Conservation (phyloP, 2,888 invertebrate species). For the Calameuta pallipes region DNA sequence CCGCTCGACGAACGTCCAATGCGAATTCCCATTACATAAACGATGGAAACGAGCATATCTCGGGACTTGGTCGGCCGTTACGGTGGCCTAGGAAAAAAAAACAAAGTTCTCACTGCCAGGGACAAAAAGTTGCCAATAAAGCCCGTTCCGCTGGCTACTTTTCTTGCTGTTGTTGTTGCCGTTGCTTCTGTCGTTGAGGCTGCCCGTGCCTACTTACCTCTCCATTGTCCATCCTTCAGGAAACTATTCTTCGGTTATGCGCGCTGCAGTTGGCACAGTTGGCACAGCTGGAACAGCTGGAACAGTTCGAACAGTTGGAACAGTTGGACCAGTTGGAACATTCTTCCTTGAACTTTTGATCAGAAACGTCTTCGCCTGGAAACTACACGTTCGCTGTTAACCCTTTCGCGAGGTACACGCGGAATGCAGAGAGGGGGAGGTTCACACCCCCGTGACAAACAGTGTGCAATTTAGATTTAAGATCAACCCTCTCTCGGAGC, state of each 20-base stretch:
- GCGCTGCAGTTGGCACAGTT: not conserved
- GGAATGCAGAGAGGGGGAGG: not conserved
- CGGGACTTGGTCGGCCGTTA: not conserved
- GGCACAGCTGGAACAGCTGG: too few relatives aligned
- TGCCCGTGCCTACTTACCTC: not conserved
- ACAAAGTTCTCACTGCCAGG: not conserved
- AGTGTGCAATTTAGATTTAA: conserved; percentile 63
- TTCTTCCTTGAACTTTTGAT: not conserved
- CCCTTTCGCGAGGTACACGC: not conserved
- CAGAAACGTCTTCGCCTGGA: not conserved
- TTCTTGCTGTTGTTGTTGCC: not conserved
- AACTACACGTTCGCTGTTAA: not conserved
- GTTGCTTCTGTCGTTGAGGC: not conserved
- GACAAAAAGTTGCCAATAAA: conserved; percentile 3
- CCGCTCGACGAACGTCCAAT: not conserved
- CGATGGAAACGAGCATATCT: conserved; percentile 9
- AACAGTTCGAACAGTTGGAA: too few relatives aligned
- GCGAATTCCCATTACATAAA: not conserved
- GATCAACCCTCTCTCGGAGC: conserved; percentile 49
- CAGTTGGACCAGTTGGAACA: too few relatives aligned
- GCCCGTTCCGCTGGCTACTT: not conserved
- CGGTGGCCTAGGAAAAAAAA: not conserved
- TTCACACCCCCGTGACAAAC: conserved; percentile 51
- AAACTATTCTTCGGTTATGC: conserved; percentile 11
- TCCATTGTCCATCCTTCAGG: not conserved